Evolutionary conservation across 2,113 vertebrate genomes (phyloP), one percentile per base, ranked within the genome.

Genomic region (Xenus cinereus): DNA sequence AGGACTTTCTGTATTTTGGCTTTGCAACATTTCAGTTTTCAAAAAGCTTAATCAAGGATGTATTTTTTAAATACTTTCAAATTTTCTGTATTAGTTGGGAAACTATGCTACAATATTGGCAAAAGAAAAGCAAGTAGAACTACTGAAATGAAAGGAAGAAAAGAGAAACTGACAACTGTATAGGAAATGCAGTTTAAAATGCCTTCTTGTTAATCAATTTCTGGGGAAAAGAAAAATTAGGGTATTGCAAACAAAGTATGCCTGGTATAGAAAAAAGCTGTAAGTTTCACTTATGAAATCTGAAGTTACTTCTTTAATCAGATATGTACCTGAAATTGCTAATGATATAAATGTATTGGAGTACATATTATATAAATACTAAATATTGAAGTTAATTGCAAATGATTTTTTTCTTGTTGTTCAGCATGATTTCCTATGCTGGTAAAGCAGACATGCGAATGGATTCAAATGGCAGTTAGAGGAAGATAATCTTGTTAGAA

Each of bases 11-110:
- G 59, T 95, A 27, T 97, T 96, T 98, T 97, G 88, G 69, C 80
- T 97, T 94, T 7, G 22, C 84, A 80, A 87, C 68, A 87, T 92
- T 97, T 81, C 84, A 95, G 73, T 97, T 97, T 96, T 94, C 68
- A 33, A 35, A 95, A 95, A 84, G 57, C 60, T 90, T 95, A 93
- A 97, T 96, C 78, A 85, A 92, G 84, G 75, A 59, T 48, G 16
- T 74, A 71, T 67, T 96, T 97, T 96, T 79, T 89, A 89, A 97
- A 95, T 85, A 87, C 77, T 92, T 95, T 53, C 46, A 92, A 93
- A 95, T 95, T 45, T 51, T 46, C 45, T 69, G 35, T 68, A 59
- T 79, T 96, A 67, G 64, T 89, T 91, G 91, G 48, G 84, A 91
- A 97, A 92, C 59, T 93, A 89, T 95, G 94, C 84, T 91, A 81